Base-by-base conservation (phyloP, 92 coral and sea anemone species). In the Parazoanthus darwini region DNA sequence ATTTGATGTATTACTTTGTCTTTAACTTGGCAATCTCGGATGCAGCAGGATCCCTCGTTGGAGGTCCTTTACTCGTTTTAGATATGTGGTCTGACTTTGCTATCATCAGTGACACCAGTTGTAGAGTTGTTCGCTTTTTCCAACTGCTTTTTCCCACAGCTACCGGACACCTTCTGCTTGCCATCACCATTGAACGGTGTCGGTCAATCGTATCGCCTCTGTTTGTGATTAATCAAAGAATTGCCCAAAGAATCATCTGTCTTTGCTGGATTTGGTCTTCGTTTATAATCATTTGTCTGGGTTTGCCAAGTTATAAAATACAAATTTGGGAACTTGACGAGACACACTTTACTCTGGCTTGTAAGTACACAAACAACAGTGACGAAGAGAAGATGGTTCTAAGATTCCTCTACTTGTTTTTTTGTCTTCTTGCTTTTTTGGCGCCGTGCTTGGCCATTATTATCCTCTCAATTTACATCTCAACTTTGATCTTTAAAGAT, bases 141-240 rank as follows among this genome's bases (percentile, higher is more conserved):
- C 85, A 81, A 81, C 85, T 81, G 15, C 51, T 81, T 38, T 81
- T 81, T 7, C 74, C 85, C 0, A 81, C 50, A 38, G 18, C 35
- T 7, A 81, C 85, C 10, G 46, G 18, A 23, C n/a, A 33, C 20
- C 50, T 81, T 35, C 74, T 81, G 9, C 50, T 59, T 25, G 46
- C 8, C n/a, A 81, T 81, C 11, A 81, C 46, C 0, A 10, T 81
- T 5, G 85, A 81, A 37, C 85, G 85, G 15, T 63, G 44, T 22
- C 74, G 44, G 13, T n/a, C 85, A 22, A 18, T 81, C 18, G 35
- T 56, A 2, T 54, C 26, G 14, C 85, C 74, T 20, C 14, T 81
- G 3, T 36, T 81, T 36, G 48, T 81, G 13, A 2, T 81, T 8
- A 58, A 59, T 0, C 42, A 18, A 81, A 0, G 35, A 81, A 59